Percentiles rank a stretch among this genome's conserved stretches.
These are phyloP conservation scores for Dasypogon diadema DNA, from an alignment of 2,888 invertebrate species.

Conservation along the genomic window DNA sequence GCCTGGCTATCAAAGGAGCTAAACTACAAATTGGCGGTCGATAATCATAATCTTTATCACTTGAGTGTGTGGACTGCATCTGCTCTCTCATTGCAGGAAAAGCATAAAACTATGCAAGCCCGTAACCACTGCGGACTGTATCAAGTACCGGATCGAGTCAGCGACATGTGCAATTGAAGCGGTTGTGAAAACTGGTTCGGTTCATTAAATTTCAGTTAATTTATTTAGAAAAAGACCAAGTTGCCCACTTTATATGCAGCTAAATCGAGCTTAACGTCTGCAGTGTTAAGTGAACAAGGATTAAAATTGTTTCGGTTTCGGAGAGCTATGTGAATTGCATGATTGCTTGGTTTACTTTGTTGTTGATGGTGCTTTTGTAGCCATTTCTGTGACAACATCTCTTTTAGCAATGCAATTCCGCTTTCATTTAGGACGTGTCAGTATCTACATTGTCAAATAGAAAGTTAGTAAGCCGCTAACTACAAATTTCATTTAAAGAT, in stretches of 20 bases:
- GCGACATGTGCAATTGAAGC: conserved; percentile 39
- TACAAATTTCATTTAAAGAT: too few species aligned
- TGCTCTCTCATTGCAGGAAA: neutral
- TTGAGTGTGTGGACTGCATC: neutral
- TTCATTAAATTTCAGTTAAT: conserved; percentile 41
- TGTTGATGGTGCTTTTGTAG: too few species aligned
- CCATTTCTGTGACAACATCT: too few species aligned
- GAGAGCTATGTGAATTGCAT: neutral
- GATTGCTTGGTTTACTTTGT: neutral
- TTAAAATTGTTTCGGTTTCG: neutral
- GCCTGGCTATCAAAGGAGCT: neutral
- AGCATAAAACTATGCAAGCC: neutral
- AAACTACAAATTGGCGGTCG: neutral
- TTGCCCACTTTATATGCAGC: neutral
- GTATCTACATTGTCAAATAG: too few species aligned
- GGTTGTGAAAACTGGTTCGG: conserved; percentile 34
- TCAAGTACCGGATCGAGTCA: conserved; percentile 18
- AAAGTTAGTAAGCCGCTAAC: too few species aligned
- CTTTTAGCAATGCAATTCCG: too few species aligned
- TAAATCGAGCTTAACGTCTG: neutral
- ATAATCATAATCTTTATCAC: conserved; percentile 24
- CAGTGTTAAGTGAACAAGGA: neutral
- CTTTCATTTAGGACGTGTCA: too few species aligned
- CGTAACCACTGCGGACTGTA: neutral
- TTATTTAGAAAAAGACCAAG: neutral